Evolutionary conservation across 2,113 vertebrate genomes (phyloP), one percentile per base, ranked within the genome.

Genomic region (Petrocephalus microphthalmus): DNA sequence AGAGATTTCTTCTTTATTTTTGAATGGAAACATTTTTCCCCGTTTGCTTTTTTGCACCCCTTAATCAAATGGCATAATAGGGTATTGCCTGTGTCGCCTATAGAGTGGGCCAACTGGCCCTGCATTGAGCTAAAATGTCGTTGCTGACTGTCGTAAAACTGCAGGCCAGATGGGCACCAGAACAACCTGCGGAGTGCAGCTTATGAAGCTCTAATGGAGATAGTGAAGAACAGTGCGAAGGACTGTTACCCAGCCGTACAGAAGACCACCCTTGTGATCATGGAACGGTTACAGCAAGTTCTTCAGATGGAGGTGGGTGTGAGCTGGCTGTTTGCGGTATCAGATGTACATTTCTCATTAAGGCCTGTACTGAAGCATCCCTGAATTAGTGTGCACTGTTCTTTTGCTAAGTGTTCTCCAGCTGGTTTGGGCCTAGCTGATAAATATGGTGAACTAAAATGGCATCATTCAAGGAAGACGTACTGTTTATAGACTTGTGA

Each of bases 151-250:
- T 47, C 15, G 37, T 87, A 45, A 67, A 54, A 13, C 6, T 33
- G 17, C 89, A 99, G 98, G 88, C 97, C 98, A 5, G 98, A 99
- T 29, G 98, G 98, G 17, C 98, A 99, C 92, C 98, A 99, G 95
- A 99, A 99, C 93, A 99, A 99, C 93, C 94, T 99, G 91, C 96
- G 98, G 90, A 99, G 98, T 15, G 97, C 98, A 0, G 98, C 98
- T 0, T 99, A 99, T 33, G 98, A 99, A 92, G 97, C 98, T 17
- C 93, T 99, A 90, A 99, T 99, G 98, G 98, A 99, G 95, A 99
- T 99, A 2, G 98, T 99, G 87, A 99, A 99, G 94, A 99, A 99
- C 94, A 99, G 98, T 89, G 98, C 98, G 83, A 99, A 99, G 93
- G 98, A 99, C 89, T 99, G 98, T 91, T 99, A 99, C 87, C 98